Base-by-base conservation (phyloP, 2,888 invertebrate species). In the Deilephila elpenor region DNA sequence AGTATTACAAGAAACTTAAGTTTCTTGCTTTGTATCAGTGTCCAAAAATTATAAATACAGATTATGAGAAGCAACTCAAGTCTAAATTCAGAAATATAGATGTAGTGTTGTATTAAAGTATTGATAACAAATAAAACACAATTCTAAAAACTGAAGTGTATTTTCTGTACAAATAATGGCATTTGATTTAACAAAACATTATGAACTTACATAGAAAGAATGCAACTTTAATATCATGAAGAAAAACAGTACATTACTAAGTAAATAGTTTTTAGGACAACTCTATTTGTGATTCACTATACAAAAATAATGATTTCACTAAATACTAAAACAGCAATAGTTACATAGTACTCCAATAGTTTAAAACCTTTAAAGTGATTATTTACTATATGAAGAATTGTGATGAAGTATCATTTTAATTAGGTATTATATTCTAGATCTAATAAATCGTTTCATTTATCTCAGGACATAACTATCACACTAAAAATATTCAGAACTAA, bases 11-110 rank as follows among this genome's bases (percentile, higher is more conserved):
- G 74, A 88, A 88, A 76, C 82, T 95, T 0, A 91, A 88, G 75
- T 94, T 94, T 81, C 78, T 95, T 56, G 92, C 94, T 44, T 78
- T 95, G 17, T 95, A 95, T 75, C 91, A 92, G 74, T 95, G 95
- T 78, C 92, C 92, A 14, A 86, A 82, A 81, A 90, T 95, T 60
- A 86, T 90, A 67, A 88, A 90, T 75, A 89, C 88, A 29, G 91
- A 92, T 81, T 93, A 93, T 83, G 91, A 91, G 81, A 91, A 91
- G 78, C 91, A 92, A 78, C 81, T 94, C 17, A 91, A 91, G 78
- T 86, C 89, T 2, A 94, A 93, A 82, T 93, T 94, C 80, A 85
- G 90, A 77, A 91, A 93, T 82, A 91, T 93, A 79, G 91, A 93
- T 79, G 89, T 94, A 59, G 92, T 94, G 53, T 84, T 94, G 75